Base-by-base conservation (phyloP, 2,113 vertebrate species). In the Urocynchramus pylzowi region DNA sequence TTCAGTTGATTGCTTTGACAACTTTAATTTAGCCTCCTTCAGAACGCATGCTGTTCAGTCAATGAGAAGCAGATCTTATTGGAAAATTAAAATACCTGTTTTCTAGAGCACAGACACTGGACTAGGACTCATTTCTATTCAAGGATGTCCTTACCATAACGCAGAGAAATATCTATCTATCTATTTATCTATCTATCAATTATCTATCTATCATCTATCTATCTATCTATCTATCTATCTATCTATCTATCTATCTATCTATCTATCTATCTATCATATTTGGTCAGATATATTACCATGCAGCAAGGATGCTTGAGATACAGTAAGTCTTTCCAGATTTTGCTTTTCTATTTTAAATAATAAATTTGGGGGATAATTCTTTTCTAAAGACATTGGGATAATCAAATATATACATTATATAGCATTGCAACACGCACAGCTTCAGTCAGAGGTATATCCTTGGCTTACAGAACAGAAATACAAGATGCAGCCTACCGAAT, bases 1-100 rank as follows among this genome's bases (percentile, higher is more conserved):
- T 84, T 87, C 41, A 57, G 41, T 41, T 91, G 74, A 95, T 84
- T 56, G 41, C 61, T 89, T 84, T 87, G 81, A 77, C 61, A 93
- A 45, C 49, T 87, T 84, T 33, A 15, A 84, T 91, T 87, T 71
- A 91, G 73, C 27, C 41, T 75, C 54, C 65, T 92, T 87, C 69
- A 82, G 53, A 90, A 75, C 1, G 2, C 49, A 71, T 44, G 44
- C 35, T 75, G 60, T 64, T 78, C 31, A 75, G 20, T 76, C 61
- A 92, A 60, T 19, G n/a, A 87, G n/a, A 39, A 70, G 69, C 31
- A 79, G 52, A 67, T 70, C 30, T 74, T 42, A 70, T 4, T 28
- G 26, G 42, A 81, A 95, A 92, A 90, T 33, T 49, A 79, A 75
- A 89, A 68, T 8, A 81, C 15, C 31, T 57, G 23, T 81, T 96